These are phyloP conservation scores for Chloromyia formosa DNA, from an alignment of 2,888 invertebrate species.

Conservation along the genomic window DNA sequence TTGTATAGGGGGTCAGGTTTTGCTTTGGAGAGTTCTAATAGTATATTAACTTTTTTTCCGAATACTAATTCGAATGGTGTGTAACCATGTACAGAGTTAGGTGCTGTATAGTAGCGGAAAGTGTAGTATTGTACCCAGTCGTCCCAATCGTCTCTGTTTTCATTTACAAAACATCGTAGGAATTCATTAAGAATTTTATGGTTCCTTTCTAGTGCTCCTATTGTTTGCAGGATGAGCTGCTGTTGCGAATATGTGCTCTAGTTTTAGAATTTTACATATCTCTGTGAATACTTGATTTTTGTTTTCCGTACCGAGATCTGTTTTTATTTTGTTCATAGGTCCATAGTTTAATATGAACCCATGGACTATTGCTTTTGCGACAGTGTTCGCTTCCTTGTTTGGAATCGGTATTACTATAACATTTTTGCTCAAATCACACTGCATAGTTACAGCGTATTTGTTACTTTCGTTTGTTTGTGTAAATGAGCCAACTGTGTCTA, in stretches of 20 bases:
- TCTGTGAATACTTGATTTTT: constrained; percentile 46
- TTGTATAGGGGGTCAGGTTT: constrained; percentile 43
- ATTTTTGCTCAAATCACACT: constrained; percentile 51
- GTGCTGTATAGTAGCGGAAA: constrained; percentile 46
- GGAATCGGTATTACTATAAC: constrained; percentile 49
- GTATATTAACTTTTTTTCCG: constrained; percentile 40
- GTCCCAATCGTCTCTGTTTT: constrained; percentile 36
- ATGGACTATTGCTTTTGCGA: constrained; percentile 52
- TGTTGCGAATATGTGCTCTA: constrained; percentile 45
- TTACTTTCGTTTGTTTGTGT: constrained; percentile 37
- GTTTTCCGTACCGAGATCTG: constrained; percentile 49
- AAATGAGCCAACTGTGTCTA: constrained; percentile 37
- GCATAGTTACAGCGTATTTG: constrained; percentile 50
- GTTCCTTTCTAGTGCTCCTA: constrained; percentile 51
- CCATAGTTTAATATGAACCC: constrained; percentile 51
- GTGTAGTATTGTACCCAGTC: constrained; percentile 46
- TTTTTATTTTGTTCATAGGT: constrained; percentile 46
- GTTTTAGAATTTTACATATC: constrained; percentile 42
- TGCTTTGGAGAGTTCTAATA: constrained; percentile 16
- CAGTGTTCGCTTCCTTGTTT: constrained; percentile 52
- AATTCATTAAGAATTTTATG: constrained; percentile 51
- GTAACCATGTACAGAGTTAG: constrained; percentile 35
- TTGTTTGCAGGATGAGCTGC: constrained; percentile 49
- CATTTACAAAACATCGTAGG: constrained; percentile 46
- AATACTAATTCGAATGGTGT: constrained; percentile 46